Evolutionary conservation across 1,140 invertebrate species (phyloP), one percentile per base, ranked within the genome.

Genomic region (Temnothorax curvispinosus): DNA sequence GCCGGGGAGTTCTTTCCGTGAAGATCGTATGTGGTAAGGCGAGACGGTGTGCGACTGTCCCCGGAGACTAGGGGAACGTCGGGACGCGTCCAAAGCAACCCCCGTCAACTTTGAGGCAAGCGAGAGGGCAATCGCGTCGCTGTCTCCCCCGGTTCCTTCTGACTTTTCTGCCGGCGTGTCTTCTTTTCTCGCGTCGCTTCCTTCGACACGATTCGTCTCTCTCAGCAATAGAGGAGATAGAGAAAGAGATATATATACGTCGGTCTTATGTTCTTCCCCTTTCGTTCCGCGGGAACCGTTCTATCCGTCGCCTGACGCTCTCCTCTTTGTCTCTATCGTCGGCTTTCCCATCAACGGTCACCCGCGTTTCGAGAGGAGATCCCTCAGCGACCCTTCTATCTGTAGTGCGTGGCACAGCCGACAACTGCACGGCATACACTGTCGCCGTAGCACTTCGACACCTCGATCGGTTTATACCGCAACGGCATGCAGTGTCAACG

Each of bases 41-140:
- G 44, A 85, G 80, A 15, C 58, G 41, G 85, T 69, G 82, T 72
- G 85, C 74, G 64, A 77, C 74, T 75, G n/a, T 93, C 94, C 92
- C 94, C 9, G 0, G 92, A 88, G 94, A 93, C 76, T 74, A 41
- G 67, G 88, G 93, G 89, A 89, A 91, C 87, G 92, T 93, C 92
- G 88, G 56, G 80, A 92, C 90, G 91, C 91, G 91, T 93, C 91
- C 89, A 64, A 85, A 90, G 86, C 91, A 92, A 93, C 87, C 89
- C 80, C 85, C 87, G 87, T 93, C 92, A 84, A 92, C 93, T 90
- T 92, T 87, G 85, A 87, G 87, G 69, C 84, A 65, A 87, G 58
- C 67, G 84, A 92, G 89, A 82, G 87, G 88, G 86, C 80, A 71
- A 47, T 90, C 85, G 69, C 87, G 50, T 52, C 74, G 21, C 65